Conservation (phyloP, 2,888 invertebrate genomes). For the Apodemia duryi region DNA sequence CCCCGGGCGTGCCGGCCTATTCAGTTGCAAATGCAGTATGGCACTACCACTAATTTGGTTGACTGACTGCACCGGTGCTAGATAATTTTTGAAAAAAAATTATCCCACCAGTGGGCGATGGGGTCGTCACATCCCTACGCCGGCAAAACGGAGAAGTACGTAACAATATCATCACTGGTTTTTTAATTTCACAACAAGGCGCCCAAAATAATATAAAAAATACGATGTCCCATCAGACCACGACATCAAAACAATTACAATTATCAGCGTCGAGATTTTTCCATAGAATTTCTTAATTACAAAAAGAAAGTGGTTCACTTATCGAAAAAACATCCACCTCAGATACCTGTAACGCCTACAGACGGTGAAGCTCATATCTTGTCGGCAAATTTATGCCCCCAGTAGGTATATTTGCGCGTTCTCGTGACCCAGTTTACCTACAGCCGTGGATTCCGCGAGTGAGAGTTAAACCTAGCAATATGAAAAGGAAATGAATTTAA, state of each 20-base stretch:
- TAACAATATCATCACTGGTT: too few species aligned
- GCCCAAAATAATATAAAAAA: too few species aligned
- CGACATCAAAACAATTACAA: background rate
- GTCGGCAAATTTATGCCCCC: slow-evolving; percentile 17
- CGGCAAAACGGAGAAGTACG: too few species aligned
- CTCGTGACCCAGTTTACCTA: slow-evolving; percentile 19
- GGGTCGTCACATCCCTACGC: too few species aligned
- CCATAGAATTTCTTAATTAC: slow-evolving; percentile 8
- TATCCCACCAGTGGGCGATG: too few species aligned
- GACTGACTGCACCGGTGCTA: too few species aligned
- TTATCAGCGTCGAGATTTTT: background rate
- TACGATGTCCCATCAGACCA: too few species aligned
- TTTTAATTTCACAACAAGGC: too few species aligned
- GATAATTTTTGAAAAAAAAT: too few species aligned
- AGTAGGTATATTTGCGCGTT: slow-evolving; percentile 16
- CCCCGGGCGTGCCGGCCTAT: too few species aligned
- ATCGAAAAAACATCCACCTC: slow-evolving; percentile 13
- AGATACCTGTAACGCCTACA: slow-evolving; percentile 13
- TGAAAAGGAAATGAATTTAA: slow-evolving; percentile 51
- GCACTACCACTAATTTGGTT: too few species aligned
- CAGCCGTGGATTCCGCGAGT: slow-evolving; percentile 40
- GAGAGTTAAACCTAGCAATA: slow-evolving; percentile 63
- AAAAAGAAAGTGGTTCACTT: slow-evolving; percentile 18
- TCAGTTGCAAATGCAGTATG: too few species aligned
- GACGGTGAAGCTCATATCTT: slow-evolving; percentile 11